These are phyloP conservation scores for Gasterosteus aculeatus DNA, from an alignment of 2,113 vertebrate genomes.

Conservation along the genomic window DNA sequence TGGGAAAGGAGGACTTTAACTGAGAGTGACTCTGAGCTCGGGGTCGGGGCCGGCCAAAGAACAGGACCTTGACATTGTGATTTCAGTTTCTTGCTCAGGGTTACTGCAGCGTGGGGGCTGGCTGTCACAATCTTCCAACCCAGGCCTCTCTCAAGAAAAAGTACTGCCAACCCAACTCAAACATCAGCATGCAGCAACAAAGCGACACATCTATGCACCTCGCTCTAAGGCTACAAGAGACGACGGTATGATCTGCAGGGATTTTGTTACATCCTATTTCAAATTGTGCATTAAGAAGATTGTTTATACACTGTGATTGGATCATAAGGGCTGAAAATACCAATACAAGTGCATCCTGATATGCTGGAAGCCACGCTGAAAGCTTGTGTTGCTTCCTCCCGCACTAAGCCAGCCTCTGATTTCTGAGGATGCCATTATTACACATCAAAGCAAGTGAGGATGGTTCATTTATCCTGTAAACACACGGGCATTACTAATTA, in stretches of 20 bases:
- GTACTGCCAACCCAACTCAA: not conserved
- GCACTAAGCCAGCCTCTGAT: slow-evolving; percentile 30
- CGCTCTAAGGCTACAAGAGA: slow-evolving; percentile 5
- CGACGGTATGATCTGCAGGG: not conserved
- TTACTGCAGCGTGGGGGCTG: not conserved
- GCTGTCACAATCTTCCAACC: slow-evolving; percentile 26
- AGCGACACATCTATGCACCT: slow-evolving; percentile 17
- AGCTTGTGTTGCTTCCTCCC: slow-evolving; percentile 30
- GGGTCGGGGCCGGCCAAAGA: not conserved
- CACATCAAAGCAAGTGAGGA: slow-evolving; percentile 63
- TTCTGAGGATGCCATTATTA: slow-evolving; percentile 56
- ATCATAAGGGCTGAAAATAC: slow-evolving; percentile 6
- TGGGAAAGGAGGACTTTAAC: not conserved
- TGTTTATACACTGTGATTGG: slow-evolving; percentile 13
- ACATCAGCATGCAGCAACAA: slow-evolving; percentile 9
- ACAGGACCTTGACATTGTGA: not conserved
- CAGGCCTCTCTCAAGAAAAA: not conserved
- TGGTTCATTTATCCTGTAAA: slow-evolving; percentile 76
- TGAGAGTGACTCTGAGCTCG: not conserved
- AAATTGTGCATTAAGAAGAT: not conserved
- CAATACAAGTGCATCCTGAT: slow-evolving; percentile 25
- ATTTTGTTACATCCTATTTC: slow-evolving; percentile 5
- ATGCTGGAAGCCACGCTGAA: slow-evolving; percentile 16
- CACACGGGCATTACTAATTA: slow-evolving; percentile 74
- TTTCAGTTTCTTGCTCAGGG: slow-evolving; percentile 6